Conservation (phyloP, 2,888 invertebrate species). For the Penaeus monodon region DNA sequence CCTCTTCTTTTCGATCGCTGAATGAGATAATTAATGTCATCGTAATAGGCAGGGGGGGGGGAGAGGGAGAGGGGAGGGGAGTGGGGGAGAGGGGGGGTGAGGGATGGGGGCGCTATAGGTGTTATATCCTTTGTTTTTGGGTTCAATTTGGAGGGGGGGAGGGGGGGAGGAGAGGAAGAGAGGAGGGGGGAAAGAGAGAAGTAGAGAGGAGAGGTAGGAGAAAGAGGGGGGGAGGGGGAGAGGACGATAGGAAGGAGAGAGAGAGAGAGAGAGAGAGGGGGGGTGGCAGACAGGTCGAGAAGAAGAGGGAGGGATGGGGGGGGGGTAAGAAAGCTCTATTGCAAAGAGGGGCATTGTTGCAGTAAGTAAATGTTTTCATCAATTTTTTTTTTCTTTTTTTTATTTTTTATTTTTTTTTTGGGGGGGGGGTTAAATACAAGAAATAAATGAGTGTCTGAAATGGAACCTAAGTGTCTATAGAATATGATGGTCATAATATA, state of each 20-base stretch:
- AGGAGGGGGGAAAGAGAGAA: not conserved
- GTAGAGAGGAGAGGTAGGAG: not conserved
- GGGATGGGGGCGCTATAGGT: no score
- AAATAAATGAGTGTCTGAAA: no score
- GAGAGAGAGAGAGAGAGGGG: not conserved
- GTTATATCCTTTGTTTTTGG: no score
- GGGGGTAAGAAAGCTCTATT: not conserved
- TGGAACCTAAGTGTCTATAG: no score
- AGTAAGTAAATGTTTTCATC: no score
- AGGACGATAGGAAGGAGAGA: not conserved
- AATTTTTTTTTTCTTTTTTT: no score
- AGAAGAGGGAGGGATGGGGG: not conserved
- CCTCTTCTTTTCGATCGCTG: not conserved
- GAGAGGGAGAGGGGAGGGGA: no score
- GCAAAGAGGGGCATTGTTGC: no score
- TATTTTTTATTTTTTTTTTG: no score
- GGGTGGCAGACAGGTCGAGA: not conserved
- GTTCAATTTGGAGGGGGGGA: not conserved
- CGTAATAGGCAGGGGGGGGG: not conserved
- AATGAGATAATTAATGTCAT: not conserved
- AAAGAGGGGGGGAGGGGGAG: no score
- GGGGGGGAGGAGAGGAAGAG: not conserved
- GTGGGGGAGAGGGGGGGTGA: not conserved
- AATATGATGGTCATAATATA: no score
- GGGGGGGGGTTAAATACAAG: no score